Conservation (phyloP, 2,797 vertebrate genomes). For the Acanthis flammea region DNA sequence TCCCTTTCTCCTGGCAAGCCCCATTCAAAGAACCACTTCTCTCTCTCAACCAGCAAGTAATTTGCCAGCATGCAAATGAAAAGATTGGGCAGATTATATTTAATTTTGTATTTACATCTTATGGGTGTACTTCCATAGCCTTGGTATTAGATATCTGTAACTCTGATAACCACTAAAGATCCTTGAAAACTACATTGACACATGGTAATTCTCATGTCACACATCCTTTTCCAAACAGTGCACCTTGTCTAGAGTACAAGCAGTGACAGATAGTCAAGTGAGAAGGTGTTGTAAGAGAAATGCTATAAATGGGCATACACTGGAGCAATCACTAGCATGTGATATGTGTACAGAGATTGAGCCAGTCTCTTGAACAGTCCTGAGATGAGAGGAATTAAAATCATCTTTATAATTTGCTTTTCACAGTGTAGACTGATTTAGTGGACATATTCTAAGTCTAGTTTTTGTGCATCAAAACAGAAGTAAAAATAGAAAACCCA, state of each 20-base stretch:
- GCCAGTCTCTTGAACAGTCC: not conserved
- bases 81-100: not conserved
- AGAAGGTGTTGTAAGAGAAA: not conserved
- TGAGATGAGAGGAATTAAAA: not conserved
- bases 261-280: not conserved
- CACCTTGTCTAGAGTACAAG: not conserved
- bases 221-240: not conserved
- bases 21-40: not conserved
- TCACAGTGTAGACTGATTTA: not conserved
- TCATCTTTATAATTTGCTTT: not conserved
- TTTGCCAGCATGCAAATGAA: not conserved
- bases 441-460: not conserved
- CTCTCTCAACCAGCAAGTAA: not conserved
- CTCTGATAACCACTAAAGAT: not conserved
- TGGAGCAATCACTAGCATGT: not conserved
- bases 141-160: not conserved
- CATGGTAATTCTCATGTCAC: not conserved
- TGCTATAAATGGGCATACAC: not conserved
- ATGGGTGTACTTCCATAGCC: not conserved
- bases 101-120: not conserved
- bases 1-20: not conserved
- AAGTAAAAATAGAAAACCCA: slow-evolving; percentile 2
- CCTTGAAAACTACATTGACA: not conserved
- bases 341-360: not conserved
- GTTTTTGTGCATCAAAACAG: not conserved